Conservation (phyloP, 2,888 invertebrate genomes). For the Mythimna ferrago region DNA sequence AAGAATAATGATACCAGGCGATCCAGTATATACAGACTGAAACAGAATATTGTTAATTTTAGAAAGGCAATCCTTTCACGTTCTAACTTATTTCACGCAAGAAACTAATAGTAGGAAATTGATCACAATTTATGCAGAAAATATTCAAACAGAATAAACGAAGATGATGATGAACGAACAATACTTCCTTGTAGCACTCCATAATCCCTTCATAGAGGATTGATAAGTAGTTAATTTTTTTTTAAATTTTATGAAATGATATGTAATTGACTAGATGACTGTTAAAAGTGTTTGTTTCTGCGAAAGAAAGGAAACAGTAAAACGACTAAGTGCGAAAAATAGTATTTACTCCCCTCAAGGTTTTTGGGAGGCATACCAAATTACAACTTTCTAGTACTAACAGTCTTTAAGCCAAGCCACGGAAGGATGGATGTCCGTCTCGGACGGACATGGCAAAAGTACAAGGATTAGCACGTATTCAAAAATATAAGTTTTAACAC, state of each 20-base stretch:
- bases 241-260: background rate
- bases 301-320: background rate
- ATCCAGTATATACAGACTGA: constrained; percentile 90
- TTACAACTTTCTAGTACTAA: too few relatives aligned
- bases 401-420: too few relatives aligned
- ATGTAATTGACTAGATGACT: background rate
- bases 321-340: too few relatives aligned
- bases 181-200: constrained; percentile 19
- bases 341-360: too few relatives aligned
- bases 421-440: too few relatives aligned
- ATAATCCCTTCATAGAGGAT: background rate
- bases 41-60: constrained; percentile 58
- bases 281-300: background rate
- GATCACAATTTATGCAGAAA: background rate
- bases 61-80: background rate
- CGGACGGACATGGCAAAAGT: too few relatives aligned
- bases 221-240: background rate
- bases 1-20: constrained; percentile 85
- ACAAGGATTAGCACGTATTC: too few relatives aligned
- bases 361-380: too few relatives aligned
- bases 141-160: background rate
- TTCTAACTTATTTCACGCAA: background rate
- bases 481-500: too few relatives aligned
- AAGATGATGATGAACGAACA: background rate
- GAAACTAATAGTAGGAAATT: background rate